phyloP scores from a whole-genome alignment of 2,888 invertebrate genomes.

The Leptinotarsa haldemani region DNA sequence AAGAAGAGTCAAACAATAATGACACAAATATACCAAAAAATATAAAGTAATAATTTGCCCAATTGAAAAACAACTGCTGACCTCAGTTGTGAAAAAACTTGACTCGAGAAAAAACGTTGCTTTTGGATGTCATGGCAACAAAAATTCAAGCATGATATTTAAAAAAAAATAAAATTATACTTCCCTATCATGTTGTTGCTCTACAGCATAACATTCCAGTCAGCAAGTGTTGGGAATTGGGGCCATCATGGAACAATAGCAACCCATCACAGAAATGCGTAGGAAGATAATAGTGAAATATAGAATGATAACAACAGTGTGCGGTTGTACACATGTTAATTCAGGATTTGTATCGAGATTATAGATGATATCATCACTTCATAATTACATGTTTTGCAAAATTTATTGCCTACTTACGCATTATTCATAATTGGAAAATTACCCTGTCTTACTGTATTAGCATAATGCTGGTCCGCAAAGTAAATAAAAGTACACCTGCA shows the following conservation, averaged over 20 bases:
- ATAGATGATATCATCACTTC: slow-evolving; percentile 35
- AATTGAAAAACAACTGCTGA: too few relatives aligned
- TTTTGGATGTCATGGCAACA: too few relatives aligned
- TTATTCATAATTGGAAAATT: slow-evolving; percentile 43
- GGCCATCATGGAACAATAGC: neutral
- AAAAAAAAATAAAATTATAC: too few relatives aligned
- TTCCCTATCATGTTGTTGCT: too few relatives aligned
- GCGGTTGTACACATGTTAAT: slow-evolving; percentile 2
- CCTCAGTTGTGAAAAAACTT: too few relatives aligned
- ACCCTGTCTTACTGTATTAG: slow-evolving; percentile 36
- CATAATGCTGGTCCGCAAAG: slow-evolving; percentile 34
- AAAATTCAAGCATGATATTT: too few relatives aligned
- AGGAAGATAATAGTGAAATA: slow-evolving; percentile 6
- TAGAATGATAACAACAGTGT: slow-evolving; percentile 7
- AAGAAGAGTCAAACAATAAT: too few relatives aligned
- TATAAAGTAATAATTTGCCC: too few relatives aligned
- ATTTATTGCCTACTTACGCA: slow-evolving; percentile 35
- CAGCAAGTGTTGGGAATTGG: neutral
- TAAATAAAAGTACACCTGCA: slow-evolving; percentile 36
- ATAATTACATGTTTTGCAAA: slow-evolving; percentile 31
- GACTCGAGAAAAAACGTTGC: too few relatives aligned
- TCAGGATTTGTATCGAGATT: slow-evolving; percentile 26
- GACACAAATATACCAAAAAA: too few relatives aligned
- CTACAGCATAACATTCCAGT: neutral
- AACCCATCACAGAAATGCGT: neutral